Evolutionary conservation across 2,888 invertebrate genomes (phyloP), one percentile per base, ranked within the genome.

Genomic region (Caenorhabditis parvicauda): DNA sequence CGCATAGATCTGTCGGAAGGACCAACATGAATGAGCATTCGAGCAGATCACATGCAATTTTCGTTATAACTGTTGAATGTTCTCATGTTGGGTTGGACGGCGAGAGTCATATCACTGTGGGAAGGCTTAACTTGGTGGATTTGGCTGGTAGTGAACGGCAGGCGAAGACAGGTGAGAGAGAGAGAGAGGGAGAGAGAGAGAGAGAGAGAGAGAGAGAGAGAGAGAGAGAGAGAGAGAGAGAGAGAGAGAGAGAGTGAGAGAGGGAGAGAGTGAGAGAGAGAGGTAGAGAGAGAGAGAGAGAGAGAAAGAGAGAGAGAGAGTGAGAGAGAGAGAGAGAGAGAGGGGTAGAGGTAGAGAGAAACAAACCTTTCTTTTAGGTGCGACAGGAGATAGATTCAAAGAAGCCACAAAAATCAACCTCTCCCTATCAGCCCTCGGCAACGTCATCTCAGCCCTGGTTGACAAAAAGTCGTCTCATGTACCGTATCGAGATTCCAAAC

Each of bases 11-110:
- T n/a, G 89, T 93, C 46, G 96, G 87, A 2, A 57, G 75, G n/a
- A 95, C 94, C 50, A 91, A 94, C 82, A 95, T 95, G 94, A 98
- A 99, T 85, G 92, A 93, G 83, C 94, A 95, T 84, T 94, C 93
- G 77, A 65, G 67, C 25, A 76, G 85, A 64, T 93, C 93, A 44
- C 98, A 99, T 85, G 96, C 98, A 52, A 95, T 98, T 70, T 96
- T 99, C 83, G 90, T 94, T 82, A 91, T 99, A 74, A 93, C 93
- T 49, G 89, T 98, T 43, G 98, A 98, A 85, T 93, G 94, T 87
- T 88, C 89, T 65, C 88, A 84, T 82, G 64, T 87, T 37, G 88
- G 87, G 50, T 87, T 85, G 1, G 85, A 86, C 70, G 85, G 85
- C 5, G 83, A 86, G 63, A 84, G 83, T 64, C 83, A 86, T 74